Conservation (phyloP, 2,113 vertebrate species). For the Hypanus sabinus region DNA sequence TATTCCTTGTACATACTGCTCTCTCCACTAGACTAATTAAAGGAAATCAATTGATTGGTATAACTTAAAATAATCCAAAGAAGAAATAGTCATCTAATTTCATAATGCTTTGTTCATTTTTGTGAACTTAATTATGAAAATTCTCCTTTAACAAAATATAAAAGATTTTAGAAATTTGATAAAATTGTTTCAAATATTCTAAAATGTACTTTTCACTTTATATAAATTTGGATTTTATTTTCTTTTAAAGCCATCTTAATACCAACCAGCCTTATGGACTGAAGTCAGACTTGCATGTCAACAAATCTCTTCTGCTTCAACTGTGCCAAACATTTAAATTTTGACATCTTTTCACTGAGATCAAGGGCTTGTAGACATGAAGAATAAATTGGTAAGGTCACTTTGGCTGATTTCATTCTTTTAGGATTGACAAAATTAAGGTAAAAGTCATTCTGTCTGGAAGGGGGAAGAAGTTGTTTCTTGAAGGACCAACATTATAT, state of each 20-base stretch:
- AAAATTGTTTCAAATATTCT: background rate
- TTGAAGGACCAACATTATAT: background rate
- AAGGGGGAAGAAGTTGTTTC: background rate
- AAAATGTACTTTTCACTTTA: background rate
- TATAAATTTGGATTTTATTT: background rate
- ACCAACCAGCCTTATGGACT: background rate
- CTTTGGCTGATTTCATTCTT: background rate
- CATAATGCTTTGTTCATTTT: background rate
- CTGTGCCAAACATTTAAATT: background rate
- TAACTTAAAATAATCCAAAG: background rate
- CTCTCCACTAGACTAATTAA: background rate
- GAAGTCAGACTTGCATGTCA: background rate
- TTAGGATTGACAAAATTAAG: background rate
- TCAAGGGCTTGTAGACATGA: background rate
- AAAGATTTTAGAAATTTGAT: background rate
- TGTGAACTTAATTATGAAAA: background rate
- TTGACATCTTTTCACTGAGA: background rate
- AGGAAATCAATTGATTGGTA: background rate
- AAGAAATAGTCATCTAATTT: background rate
- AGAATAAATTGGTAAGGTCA: background rate
- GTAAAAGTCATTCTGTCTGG: background rate
- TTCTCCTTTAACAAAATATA: background rate
- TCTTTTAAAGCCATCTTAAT: background rate
- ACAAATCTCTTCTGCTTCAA: background rate
- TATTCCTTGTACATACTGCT: background rate